Evolutionary conservation across 2,113 vertebrate genomes (phyloP).

Genomic region (Caranx melampygus): DNA sequence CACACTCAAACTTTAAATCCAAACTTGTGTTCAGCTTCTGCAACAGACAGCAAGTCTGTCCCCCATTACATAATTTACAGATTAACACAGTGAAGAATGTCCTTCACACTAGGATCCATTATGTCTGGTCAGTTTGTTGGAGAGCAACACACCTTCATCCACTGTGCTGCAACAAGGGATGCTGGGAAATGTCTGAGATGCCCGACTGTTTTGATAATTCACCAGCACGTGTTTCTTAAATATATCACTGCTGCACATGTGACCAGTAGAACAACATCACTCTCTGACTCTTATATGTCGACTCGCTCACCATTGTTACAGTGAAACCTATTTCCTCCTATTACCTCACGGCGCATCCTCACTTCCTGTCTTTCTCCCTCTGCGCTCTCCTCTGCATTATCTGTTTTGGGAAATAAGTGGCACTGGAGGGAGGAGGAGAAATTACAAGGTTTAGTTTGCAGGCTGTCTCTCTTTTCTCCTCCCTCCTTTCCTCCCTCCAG

Average conservation of each 20-base stretch:
- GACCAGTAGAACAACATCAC: not conserved
- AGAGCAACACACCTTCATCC: not conserved
- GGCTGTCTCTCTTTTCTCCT: not conserved
- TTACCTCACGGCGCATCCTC: not conserved
- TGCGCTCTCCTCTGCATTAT: not conserved
- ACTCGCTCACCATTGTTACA: not conserved
- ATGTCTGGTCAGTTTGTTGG: not conserved
- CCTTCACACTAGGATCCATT: not conserved
- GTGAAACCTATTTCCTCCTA: not conserved
- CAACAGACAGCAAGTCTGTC: not conserved
- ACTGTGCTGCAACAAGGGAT: not conserved
- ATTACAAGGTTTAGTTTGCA: slow-evolving; percentile 17
- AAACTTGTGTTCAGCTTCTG: too few relatives aligned
- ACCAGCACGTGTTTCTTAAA: not conserved
- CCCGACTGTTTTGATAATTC: not conserved
- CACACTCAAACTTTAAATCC: too few relatives aligned
- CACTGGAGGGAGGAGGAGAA: not conserved
- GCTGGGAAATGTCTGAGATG: not conserved
- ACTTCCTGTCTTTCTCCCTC: too few relatives aligned
- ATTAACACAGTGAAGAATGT: not conserved
- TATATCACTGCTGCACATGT: not conserved
- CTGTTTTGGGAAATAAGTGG: slow-evolving; percentile 11
- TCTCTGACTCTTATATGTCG: not conserved
- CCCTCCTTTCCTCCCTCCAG: not conserved
- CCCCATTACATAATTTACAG: not conserved